Base-by-base conservation (phyloP, 2,888 invertebrate species). In the Sinodicranocentrus sp. region DNA sequence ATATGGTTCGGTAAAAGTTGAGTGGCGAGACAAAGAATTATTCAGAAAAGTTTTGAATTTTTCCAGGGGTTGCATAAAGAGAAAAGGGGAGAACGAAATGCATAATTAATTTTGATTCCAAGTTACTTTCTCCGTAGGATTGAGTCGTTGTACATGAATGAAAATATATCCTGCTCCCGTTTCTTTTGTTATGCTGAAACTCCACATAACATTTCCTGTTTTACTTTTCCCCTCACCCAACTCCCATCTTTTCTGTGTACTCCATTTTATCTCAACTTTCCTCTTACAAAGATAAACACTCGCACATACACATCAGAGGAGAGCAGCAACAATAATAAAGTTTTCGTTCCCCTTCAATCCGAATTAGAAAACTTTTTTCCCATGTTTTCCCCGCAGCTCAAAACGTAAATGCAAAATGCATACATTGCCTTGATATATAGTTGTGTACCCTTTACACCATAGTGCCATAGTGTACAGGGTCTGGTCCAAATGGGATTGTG, bases 351-450 rank as follows among this genome's bases (percentile, higher is more conserved):
- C 54, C 67, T 77, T 75, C 67, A 77, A 68, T 77, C 77, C 77
- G 57, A 77, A 77, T 77, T 77, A 77, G 77, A 57, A 77, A 77
- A 77, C 23, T 77, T 77, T 77, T 65, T n/a, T 61, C 33, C 63
- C 39, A 17, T 72, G 25, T 59, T 59, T 59, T 59, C 59, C 59
- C 59, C 21, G 13, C 5, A 48, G 48, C 48, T 48, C 15, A 48
- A 5, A 17, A 15, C 48, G 2, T 48, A 48, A 33, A 33, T 33
- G 33, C 33, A 33, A 6, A 10, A 33, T 10, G 33, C 5, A 3
- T 33, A 33, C 10, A 33, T 33, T 6, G 33, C 10, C 5, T 33
- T 10, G 33, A 33, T n/a, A 5, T 48, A 13, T 48, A 17, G 17
- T 3, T 48, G 5, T 48, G 48, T 48, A 48, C 5, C n/a, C n/a